Conservation (phyloP, 2,797 vertebrate genomes). For the Pristis pectinata region DNA sequence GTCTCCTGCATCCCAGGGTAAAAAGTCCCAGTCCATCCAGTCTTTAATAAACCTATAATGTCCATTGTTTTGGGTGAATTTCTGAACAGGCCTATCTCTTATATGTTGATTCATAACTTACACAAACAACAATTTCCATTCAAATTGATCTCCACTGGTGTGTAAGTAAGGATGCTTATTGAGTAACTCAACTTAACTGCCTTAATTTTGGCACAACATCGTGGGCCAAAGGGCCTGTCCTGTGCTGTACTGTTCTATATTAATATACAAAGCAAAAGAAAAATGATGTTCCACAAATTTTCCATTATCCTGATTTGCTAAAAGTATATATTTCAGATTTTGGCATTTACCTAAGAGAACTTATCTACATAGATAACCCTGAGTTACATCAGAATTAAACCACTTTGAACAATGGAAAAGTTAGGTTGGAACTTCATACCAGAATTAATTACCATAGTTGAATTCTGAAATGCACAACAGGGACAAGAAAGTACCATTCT, state of each 20-base stretch:
- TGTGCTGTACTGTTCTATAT: too few species aligned
- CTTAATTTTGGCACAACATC: too few species aligned
- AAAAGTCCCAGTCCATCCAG: too few species aligned
- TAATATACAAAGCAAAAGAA: too few species aligned
- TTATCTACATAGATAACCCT: neutral
- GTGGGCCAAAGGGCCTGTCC: too few species aligned
- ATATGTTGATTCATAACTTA: neutral
- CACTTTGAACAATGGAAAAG: neutral
- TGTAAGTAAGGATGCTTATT: too few species aligned
- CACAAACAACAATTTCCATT: neutral
- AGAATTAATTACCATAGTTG: neutral
- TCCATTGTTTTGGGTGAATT: neutral
- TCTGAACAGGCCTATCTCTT: neutral
- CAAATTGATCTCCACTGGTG: neutral
- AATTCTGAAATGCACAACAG: neutral
- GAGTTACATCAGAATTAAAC: neutral
- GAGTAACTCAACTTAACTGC: neutral
- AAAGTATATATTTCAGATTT: neutral
- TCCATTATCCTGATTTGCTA: neutral
- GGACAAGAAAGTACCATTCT: neutral
- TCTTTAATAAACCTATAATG: neutral
- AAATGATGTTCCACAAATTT: neutral
- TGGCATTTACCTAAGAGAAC: neutral
- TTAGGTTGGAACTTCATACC: neutral
- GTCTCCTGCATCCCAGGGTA: too few species aligned